Base-by-base conservation (phyloP, 2,888 invertebrate species). In the Liposcelis brunnea region DNA sequence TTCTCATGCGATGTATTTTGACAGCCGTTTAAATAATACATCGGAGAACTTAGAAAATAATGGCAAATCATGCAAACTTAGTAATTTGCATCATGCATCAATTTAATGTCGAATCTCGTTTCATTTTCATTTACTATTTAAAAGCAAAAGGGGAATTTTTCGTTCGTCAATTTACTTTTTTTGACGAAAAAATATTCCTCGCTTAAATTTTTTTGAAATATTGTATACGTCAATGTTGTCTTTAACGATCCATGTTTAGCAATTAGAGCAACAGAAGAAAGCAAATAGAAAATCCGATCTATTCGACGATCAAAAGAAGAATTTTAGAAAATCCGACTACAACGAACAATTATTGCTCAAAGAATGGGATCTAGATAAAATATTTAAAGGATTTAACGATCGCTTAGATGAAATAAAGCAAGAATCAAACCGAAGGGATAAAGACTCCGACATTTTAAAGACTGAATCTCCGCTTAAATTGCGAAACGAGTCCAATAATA, bases 361-460 rank as follows among this genome's bases (percentile, higher is more conserved):
- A 64, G 85, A 86, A 59, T 86, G 85, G 86, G 81, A 86, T 66
- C 80, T 86, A 64, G 81, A 82, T 53, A 75, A 80, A 60, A 85
- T 86, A 69, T 85, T 86, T 64, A 81, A 63, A 55, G 64, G 63
- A 49, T 62, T 64, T 57, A 63, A 61, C 55, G 62, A 62, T 53
- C 57, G 60, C 40, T 55, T 61, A 54, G 63, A 63, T 52, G 58
- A 59, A 55, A 58, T 58, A 55, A 64, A 68, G 50, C 69, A 70
- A 56, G 69, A 69, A 47, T 54, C 49, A 49, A 52, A 52, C 45
- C 47, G 47, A 47, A 56, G 55, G 50, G 49, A 54, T 8, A 19
- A 19, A n/a, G 15, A 12, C 19, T 14, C 40, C 3, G 4, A 4
- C 5, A 16, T 14, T 14, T 15, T 21, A n/a, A 12, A 51, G 54